A percentile compares a stretch with the other conserved stretches of the same genome.
These are phyloP conservation scores for Lasiurus cinereus DNA, from an alignment of 2,113 vertebrate genomes.

Conservation along the genomic window DNA sequence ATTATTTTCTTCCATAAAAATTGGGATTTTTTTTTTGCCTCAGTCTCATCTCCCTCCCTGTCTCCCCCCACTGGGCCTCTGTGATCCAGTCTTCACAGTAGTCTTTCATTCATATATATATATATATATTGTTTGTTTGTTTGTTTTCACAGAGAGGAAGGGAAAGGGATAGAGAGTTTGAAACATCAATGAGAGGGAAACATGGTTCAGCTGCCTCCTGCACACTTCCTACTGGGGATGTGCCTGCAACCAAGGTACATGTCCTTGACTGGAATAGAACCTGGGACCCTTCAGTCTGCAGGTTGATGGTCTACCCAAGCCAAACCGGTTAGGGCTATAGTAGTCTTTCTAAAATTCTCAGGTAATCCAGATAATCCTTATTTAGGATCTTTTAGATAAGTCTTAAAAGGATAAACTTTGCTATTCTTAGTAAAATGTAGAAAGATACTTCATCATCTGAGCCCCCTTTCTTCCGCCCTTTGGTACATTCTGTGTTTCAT, in stretches of 20 bases:
- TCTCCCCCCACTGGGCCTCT: background rate
- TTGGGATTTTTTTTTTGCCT: background rate
- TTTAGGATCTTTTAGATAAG: slow-evolving; percentile 26
- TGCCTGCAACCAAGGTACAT: too few relatives aligned
- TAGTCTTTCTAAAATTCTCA: background rate
- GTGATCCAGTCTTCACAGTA: background rate
- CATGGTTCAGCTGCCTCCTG: too few relatives aligned
- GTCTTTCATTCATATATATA: background rate
- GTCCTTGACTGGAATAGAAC: too few relatives aligned
- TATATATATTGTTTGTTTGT: too few relatives aligned
- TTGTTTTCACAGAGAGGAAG: too few relatives aligned
- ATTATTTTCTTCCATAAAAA: background rate
- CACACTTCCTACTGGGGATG: too few relatives aligned
- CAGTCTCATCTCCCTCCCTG: background rate
- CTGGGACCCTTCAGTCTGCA: too few relatives aligned
- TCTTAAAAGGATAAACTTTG: background rate
- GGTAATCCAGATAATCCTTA: background rate
- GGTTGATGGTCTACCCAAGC: too few relatives aligned
- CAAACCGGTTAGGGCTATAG: background rate
- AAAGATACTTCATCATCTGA: background rate
- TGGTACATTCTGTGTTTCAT: background rate
- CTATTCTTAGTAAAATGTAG: background rate
- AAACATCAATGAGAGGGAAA: too few relatives aligned
- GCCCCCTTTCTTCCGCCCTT: background rate
- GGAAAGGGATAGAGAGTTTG: too few relatives aligned